Base-by-base conservation (phyloP, 2,113 vertebrate species). In the Hippocampus comes region DNA sequence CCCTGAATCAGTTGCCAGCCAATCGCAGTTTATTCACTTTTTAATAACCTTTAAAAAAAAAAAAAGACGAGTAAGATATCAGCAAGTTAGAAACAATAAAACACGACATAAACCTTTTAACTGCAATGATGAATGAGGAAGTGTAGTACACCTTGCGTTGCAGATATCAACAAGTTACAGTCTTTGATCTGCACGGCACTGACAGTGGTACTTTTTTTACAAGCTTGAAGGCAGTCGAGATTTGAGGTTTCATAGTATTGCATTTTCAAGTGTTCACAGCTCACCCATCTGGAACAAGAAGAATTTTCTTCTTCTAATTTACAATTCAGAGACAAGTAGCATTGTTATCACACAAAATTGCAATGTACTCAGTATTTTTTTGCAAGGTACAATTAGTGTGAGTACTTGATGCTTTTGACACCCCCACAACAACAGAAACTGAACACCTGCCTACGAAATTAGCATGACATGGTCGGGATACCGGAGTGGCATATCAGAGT, bases 401-500 rank as follows among this genome's bases (percentile, higher is more conserved):
- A 63, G 21, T 21, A n/a, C 63, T 64, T 15, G 17, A n/a, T 38
- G 41, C 9, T 41, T 42, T 43, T 20, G 41, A 21, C 41, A 23
- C 63, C 23, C 41, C 11, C 64, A 72, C 53, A 70, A 18, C 11
- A 41, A 67, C n/a, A 42, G 23, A 55, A 46, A 66, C 8, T 27
- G 67, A 6, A 3, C 66, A 46, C 66, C 27, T 27, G 9, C 42
- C 23, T 25, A 46, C 41, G 17, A 25, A 66, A 42, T 77, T 25
- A 43, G 34, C 63, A 56, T 70, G 72, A 73, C 63, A 46, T 49
- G 75, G 71, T 79, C 64, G 67, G 42, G 23, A 14, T 14, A 42
- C 48, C 64, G 5, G 0, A 17, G n/a, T 34, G 67, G 67, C 20
- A 21, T 57, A 55, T 77, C 55, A 15, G 34, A 75, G 9, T 1